phyloP scores from a whole-genome alignment of 2,888 invertebrate species.

The Apamea monoglypha region DNA sequence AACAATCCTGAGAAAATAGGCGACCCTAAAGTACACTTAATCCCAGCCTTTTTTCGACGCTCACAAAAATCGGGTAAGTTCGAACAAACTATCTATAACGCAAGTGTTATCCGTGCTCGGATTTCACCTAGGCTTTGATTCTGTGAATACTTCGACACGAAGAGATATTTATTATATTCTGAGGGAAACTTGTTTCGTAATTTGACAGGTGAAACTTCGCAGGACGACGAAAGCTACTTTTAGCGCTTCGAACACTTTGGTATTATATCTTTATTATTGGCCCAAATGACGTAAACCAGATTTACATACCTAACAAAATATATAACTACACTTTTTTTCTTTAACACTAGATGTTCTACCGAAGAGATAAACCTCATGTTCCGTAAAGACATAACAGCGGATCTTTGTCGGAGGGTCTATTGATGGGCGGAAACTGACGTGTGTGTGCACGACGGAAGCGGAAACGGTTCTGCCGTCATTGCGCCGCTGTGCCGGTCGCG shows the following conservation, averaged over 20 bases:
- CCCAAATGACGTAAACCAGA: constrained; percentile 12
- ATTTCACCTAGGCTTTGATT: constrained; percentile 34
- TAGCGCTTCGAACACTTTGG: not conserved
- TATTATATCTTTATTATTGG: constrained; percentile 15
- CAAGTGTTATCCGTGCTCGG: constrained; percentile 38
- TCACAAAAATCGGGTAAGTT: constrained; percentile 40
- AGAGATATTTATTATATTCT: constrained; percentile 45
- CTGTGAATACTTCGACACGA: constrained; percentile 44
- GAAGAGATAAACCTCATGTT: constrained; percentile 44
- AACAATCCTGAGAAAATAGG: constrained; percentile 45
- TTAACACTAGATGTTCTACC: constrained; percentile 4
- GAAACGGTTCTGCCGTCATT: constrained; percentile 72
- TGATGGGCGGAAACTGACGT: constrained; percentile 74
- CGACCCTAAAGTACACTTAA: constrained; percentile 43
- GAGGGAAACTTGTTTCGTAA: constrained; percentile 40
- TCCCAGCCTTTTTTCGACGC: constrained; percentile 35
- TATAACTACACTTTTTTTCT: not conserved
- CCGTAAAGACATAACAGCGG: constrained; percentile 52
- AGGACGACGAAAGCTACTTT: constrained; percentile 3
- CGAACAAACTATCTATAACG: constrained; percentile 44
- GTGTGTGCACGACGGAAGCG: constrained; percentile 70
- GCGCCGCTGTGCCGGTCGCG: constrained; percentile 65
- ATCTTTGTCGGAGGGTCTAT: constrained; percentile 64
- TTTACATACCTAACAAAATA: constrained; percentile 4
- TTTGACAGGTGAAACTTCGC: constrained; percentile 51